phyloP scores from a whole-genome alignment of 2,113 vertebrate genomes.

The rabbit (Oryctolagus cuniculus) region mOryCun1.1 NC_091442.1:101857001-101857500 shows the following conservation, averaged over 20 bases:
- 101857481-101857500: not conserved
- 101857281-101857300: not conserved
- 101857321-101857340: not conserved
- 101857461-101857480: not conserved
- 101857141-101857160: not conserved
- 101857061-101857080: not conserved
- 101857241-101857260: not conserved
- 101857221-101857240: not conserved
- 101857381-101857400: constrained; percentile 2
- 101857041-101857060: not conserved
- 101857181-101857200: not conserved
- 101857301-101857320: constrained; percentile 11
- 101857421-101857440: constrained; percentile 45
- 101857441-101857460: not conserved
- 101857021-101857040: not conserved
- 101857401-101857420: constrained; percentile 11
- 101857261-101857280: not conserved
- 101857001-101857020: not conserved
- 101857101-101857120: not conserved
- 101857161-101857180: not conserved
- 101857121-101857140: not conserved
- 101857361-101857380: constrained; percentile 20
- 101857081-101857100: not conserved
- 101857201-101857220: not conserved
- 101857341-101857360: constrained; percentile 1